Conservation (phyloP, 2,888 invertebrate genomes). For the Drosophila suboccidentalis region DNA sequence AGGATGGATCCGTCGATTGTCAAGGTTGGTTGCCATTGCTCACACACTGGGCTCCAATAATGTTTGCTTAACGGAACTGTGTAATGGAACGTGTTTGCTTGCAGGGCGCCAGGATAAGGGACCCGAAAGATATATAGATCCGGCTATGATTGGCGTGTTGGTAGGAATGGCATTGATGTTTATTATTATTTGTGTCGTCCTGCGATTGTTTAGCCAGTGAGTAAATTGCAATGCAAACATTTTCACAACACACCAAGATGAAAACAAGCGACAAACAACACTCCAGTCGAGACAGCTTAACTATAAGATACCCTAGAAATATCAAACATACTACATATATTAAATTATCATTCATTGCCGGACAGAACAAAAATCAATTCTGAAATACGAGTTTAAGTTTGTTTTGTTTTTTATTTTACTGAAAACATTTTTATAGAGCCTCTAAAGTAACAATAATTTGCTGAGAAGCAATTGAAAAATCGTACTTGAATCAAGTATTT, state of each 20-base stretch:
- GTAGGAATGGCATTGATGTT: constrained; percentile 97
- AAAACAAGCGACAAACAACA: constrained; percentile 2
- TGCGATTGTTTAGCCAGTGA: constrained; percentile 96
- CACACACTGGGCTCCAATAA: not conserved
- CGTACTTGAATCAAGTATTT: too few relatives aligned
- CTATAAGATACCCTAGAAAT: not conserved
- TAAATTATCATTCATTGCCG: too few relatives aligned
- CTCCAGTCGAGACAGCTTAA: not conserved
- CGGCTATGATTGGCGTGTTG: constrained; percentile 95
- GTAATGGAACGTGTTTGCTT: constrained; percentile 55
- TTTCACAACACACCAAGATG: constrained; percentile 41
- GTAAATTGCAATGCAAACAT: constrained; percentile 84
- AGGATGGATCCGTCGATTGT: constrained; percentile 91
- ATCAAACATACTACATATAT: not conserved
- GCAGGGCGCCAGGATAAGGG: constrained; percentile 87
- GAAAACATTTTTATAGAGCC: too few relatives aligned
- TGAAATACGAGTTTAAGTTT: too few relatives aligned
- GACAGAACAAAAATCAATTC: not conserved
- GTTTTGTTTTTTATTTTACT: too few relatives aligned
- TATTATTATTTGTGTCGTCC: constrained; percentile 96
- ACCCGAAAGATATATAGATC: constrained; percentile 91
- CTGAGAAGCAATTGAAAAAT: too few relatives aligned
- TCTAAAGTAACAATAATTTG: too few relatives aligned
- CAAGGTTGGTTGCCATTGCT: constrained; percentile 87
- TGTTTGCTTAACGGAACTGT: constrained; percentile 7